Conservation (phyloP, 2,113 vertebrate species). For the Elaphurus davidianus region DNA sequence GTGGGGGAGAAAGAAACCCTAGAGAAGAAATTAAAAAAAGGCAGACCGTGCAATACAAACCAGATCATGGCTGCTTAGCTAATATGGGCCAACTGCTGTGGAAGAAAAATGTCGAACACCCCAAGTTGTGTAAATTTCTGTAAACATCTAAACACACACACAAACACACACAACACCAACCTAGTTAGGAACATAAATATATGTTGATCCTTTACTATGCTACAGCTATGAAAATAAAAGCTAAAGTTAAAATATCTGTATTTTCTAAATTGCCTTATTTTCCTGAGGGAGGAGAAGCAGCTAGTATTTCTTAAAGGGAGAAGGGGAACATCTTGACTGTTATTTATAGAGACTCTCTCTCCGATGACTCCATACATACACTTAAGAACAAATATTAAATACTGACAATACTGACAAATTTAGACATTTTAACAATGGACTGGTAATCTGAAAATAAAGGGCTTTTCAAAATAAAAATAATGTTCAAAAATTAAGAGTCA, state of each 20-base stretch:
- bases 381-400: constrained; percentile 46
- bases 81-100: constrained; percentile 99
- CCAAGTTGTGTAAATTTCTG: constrained; percentile 99
- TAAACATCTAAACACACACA: constrained; percentile 94
- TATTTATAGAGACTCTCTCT: constrained; percentile 17
- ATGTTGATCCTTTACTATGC: constrained; percentile 69
- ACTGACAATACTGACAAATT: constrained; percentile 43
- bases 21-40: constrained; percentile 90
- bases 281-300: not conserved
- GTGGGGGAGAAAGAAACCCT: constrained; percentile 86
- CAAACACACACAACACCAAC: constrained; percentile 91
- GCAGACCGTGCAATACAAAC: constrained; percentile 99
- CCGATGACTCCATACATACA: not conserved
- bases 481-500: constrained; percentile 57
- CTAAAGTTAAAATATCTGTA: constrained; percentile 27
- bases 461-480: constrained; percentile 26
- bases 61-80: constrained; percentile 99
- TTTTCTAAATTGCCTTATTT: constrained; percentile 46
- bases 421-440: constrained; percentile 52
- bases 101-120: constrained; percentile 99
- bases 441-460: constrained; percentile 10
- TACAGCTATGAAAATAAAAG: constrained; percentile 50
- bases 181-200: constrained; percentile 81
- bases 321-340: not conserved
- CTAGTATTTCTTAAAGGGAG: constrained; percentile 32